A percentile compares a stretch with the other conserved stretches of the same genome.
phyloP scores from a whole-genome alignment of 2,113 vertebrate genomes.

The Gobius niger region DNA sequence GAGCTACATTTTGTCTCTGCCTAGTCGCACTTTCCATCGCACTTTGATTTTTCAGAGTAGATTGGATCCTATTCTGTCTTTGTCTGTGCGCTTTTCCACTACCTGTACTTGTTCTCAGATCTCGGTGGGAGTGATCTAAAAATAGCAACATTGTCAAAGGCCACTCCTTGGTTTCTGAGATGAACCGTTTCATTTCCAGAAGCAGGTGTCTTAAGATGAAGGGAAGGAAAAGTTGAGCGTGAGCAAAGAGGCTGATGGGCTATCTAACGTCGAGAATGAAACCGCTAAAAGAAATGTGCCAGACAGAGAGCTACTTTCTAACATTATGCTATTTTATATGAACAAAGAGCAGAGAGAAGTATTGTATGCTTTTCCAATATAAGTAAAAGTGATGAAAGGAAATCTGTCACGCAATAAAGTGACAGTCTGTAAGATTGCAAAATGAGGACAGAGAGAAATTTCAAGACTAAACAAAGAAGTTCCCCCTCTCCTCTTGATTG shows the following conservation, averaged over 20 bases:
- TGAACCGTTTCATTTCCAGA: not conserved
- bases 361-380: too few relatives aligned
- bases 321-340: not conserved
- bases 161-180: conserved; percentile 23
- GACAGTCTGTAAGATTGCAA: too few relatives aligned
- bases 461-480: too few relatives aligned
- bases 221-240: conserved; percentile 20
- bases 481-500: too few relatives aligned
- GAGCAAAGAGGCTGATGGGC: conserved; percentile 30
- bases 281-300: not conserved
- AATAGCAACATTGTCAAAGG: conserved; percentile 52
- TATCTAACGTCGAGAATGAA: conserved; percentile 12
- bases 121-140: conserved; percentile 45
- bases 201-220: conserved; percentile 15
- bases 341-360: not conserved
- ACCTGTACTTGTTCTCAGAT: conserved; percentile 49
- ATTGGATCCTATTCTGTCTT: conserved; percentile 34
- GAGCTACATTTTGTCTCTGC: conserved; percentile 5
- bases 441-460: too few relatives aligned
- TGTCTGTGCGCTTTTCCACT: conserved; percentile 15
- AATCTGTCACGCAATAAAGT: too few relatives aligned
- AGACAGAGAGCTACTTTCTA: not conserved
- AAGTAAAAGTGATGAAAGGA: too few relatives aligned
- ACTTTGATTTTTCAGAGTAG: conserved; percentile 27
- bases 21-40: conserved; percentile 27